phyloP scores from a whole-genome alignment of 2,113 vertebrate genomes.

The Canis aureus region DNA sequence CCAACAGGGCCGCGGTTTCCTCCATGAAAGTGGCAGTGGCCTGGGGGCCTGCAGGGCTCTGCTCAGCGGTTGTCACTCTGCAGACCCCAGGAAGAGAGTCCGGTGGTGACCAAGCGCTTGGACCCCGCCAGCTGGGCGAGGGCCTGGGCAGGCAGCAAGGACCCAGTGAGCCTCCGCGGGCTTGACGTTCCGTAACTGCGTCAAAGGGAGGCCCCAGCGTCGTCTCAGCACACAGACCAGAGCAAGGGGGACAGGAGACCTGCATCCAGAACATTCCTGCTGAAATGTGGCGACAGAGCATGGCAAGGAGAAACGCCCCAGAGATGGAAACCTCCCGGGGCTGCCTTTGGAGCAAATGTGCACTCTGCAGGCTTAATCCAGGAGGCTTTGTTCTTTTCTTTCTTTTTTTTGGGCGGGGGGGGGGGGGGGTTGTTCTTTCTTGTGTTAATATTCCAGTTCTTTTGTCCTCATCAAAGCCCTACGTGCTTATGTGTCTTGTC shows the following conservation, averaged over 20 bases:
- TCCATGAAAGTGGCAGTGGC: not conserved
- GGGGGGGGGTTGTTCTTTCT: not conserved
- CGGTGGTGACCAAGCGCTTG: not conserved
- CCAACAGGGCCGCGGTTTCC: not conserved
- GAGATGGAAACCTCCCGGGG: not conserved
- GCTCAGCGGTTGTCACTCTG: not conserved
- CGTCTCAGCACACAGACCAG: not conserved
- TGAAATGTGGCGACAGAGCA: not conserved
- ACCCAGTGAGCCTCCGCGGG: not conserved
- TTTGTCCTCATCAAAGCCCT: not conserved
- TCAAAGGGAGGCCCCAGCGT: not conserved
- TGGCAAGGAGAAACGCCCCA: not conserved
- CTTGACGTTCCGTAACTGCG: not conserved
- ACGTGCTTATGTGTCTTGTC: not conserved
- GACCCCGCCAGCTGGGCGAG: rapidly evolving
- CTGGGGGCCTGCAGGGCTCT: not conserved
- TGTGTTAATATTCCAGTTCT: not conserved
- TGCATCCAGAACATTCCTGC: not conserved
- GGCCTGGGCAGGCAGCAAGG: not conserved
- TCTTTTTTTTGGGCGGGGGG: too few species aligned
- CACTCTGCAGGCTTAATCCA: rapidly evolving
- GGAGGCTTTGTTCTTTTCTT: not conserved
- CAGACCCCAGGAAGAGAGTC: too few species aligned
- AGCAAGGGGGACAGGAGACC: not conserved
- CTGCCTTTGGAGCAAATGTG: not conserved